These are phyloP conservation scores for Hyles lineata DNA, from an alignment of 2,888 invertebrate genomes.

Conservation along the genomic window DNA sequence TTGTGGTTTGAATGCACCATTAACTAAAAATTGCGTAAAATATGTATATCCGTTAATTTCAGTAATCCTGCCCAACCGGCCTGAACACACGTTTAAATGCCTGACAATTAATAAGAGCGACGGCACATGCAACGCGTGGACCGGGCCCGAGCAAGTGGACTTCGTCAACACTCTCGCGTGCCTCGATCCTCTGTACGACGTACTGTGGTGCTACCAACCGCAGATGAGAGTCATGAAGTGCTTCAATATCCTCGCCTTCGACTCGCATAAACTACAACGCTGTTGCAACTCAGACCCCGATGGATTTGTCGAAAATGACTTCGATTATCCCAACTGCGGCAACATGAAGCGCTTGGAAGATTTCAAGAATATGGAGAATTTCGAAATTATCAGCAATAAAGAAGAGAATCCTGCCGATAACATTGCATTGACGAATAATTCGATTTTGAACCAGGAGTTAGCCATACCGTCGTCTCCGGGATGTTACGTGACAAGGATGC, in stretches of 20 bases:
- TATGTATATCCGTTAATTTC: conserved; percentile 36
- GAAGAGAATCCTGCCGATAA: conserved; percentile 62
- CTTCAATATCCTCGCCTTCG: conserved; percentile 93
- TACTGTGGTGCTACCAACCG: conserved; percentile 95
- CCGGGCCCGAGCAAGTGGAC: conserved; percentile 92
- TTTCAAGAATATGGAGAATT: conserved; percentile 70
- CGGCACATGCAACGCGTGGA: conserved; percentile 94
- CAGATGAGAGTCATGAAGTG: conserved; percentile 87
- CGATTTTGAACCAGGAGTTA: conserved; percentile 92
- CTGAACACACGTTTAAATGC: conserved; percentile 92
- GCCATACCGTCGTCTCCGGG: conserved; percentile 90
- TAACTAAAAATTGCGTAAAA: too few species aligned
- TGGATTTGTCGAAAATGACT: conserved; percentile 54
- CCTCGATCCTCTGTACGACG: conserved; percentile 96
- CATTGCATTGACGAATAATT: conserved; percentile 75
- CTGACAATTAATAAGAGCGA: conserved; percentile 95
- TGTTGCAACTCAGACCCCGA: conserved; percentile 69
- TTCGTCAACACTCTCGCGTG: conserved; percentile 92
- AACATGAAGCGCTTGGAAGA: conserved; percentile 75
- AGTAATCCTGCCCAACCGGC: conserved; percentile 93
- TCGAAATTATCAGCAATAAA: conserved; percentile 62
- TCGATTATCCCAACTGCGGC: conserved; percentile 75
- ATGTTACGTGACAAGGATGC: conserved; percentile 91
- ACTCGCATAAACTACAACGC: conserved; percentile 82
- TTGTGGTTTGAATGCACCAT: too few species aligned